phyloP scores from a whole-genome alignment of 2,797 vertebrate species.

The Hylomyscus alleni region DNA sequence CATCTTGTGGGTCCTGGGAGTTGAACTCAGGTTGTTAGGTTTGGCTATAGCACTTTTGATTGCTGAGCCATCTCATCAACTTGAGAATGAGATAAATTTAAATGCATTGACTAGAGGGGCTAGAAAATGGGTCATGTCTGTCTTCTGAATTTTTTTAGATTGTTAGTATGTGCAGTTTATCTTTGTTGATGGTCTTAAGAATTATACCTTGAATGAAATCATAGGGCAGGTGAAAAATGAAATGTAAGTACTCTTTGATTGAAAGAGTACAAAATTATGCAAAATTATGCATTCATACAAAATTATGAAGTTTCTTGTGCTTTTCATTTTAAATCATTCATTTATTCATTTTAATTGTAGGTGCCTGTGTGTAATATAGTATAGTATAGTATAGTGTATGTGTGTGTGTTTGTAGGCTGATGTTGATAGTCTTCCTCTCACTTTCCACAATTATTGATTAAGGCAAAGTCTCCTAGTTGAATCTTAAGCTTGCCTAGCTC shows the following conservation, averaged over 20 bases:
- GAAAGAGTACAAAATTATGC: too few relatives aligned
- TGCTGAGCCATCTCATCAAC: neutral
- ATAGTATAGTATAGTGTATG: neutral
- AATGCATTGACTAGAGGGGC: neutral
- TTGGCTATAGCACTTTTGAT: too few relatives aligned
- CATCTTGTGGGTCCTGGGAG: neutral
- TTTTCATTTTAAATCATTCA: neutral
- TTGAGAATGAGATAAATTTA: conserved; percentile 21
- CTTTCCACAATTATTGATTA: neutral
- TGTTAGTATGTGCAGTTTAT: neutral
- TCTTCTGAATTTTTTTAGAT: neutral
- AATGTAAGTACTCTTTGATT: conserved; percentile 37
- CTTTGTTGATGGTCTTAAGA: conserved; percentile 38
- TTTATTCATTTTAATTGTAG: neutral
- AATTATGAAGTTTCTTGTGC: neutral
- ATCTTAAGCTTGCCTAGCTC: neutral
- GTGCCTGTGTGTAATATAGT: neutral
- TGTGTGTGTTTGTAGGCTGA: neutral
- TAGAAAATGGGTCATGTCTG: neutral
- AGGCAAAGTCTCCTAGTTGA: neutral
- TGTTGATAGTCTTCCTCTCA: neutral
- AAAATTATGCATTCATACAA: too few relatives aligned
- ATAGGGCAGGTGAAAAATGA: neutral
- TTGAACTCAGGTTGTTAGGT: neutral
- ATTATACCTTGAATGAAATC: neutral